Conservation (phyloP, 2,888 invertebrate species). For the Eupithecia pulchellata region DNA sequence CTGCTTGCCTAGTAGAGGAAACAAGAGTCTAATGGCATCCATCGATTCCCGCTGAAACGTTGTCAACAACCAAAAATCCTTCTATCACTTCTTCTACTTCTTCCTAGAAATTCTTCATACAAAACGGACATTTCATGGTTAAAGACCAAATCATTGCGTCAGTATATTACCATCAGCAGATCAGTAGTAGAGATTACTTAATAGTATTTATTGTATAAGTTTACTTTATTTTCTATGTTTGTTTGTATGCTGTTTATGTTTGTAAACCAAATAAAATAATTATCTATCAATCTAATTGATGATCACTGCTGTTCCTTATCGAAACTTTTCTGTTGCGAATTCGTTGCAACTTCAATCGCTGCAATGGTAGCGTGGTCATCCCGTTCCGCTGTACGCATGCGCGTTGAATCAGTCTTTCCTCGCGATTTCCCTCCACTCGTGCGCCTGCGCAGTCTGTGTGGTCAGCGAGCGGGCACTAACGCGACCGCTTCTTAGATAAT, state of each 20-base stretch:
- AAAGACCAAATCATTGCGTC: too few relatives aligned
- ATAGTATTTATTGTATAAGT: too few relatives aligned
- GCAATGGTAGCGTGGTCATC: slow-evolving; percentile 9
- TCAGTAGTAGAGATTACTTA: neutral
- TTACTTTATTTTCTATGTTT: too few relatives aligned
- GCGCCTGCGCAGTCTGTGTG: slow-evolving; percentile 65
- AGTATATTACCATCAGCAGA: too few relatives aligned
- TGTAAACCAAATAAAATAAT: too few relatives aligned
- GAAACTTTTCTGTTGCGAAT: neutral
- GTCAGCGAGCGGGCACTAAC: slow-evolving; percentile 65
- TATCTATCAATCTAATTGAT: too few relatives aligned
- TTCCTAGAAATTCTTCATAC: too few relatives aligned
- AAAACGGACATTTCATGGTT: too few relatives aligned
- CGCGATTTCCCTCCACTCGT: slow-evolving; percentile 74
- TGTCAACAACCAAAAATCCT: neutral
- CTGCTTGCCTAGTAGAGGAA: too few relatives aligned
- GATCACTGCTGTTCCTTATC: neutral
- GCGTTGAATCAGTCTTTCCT: slow-evolving; percentile 64
- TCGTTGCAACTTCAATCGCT: neutral
- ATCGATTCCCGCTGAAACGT: neutral
- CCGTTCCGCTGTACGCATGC: slow-evolving; percentile 60
- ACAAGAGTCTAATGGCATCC: too few relatives aligned
- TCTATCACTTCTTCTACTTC: too few relatives aligned
- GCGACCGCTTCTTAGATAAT: slow-evolving; percentile 66
- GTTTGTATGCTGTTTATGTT: too few relatives aligned